Percentiles rank a stretch among this genome's conserved stretches.
Conservation (phyloP, 2,888 invertebrate species). For the Sipha maydis region DNA sequence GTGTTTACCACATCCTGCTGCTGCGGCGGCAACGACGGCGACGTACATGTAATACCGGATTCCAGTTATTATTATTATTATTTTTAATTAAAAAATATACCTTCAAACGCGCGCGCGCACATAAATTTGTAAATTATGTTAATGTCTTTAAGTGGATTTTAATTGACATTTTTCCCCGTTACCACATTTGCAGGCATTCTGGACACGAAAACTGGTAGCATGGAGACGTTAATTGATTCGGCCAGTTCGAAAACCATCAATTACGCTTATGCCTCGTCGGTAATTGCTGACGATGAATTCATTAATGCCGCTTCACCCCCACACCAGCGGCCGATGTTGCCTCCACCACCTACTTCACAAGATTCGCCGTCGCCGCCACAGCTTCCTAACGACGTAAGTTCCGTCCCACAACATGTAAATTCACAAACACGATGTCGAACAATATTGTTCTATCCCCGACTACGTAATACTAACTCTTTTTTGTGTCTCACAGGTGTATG, state of each 20-base stretch:
- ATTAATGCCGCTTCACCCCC: conserved; percentile 19
- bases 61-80: conserved; percentile 52
- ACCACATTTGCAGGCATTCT: conserved; percentile 55
- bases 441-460: background rate
- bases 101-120: background rate
- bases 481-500: conserved; percentile 18
- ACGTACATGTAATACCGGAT: conserved; percentile 2
- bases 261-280: conserved; percentile 53
- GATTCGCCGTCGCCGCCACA: background rate
- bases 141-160: conserved; percentile 57
- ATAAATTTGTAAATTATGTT: conserved; percentile 58
- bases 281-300: conserved; percentile 48
- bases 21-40: no score
- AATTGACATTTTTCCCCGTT: conserved; percentile 47
- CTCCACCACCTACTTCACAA: conserved; percentile 24
- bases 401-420: background rate
- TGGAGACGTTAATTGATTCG: conserved; percentile 59
- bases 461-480: background rate
- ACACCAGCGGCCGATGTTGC: conserved; percentile 47
- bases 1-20: conserved; percentile 32
- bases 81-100: conserved; percentile 29
- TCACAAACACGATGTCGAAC: no score
- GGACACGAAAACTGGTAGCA: conserved; percentile 53
- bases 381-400: conserved; percentile 40
- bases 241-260: conserved; percentile 46